A percentile compares a stretch with the other conserved stretches of the same genome.
phyloP scores from a whole-genome alignment of 2,888 invertebrate genomes.

The Trichogramma dendrolimi region DNA sequence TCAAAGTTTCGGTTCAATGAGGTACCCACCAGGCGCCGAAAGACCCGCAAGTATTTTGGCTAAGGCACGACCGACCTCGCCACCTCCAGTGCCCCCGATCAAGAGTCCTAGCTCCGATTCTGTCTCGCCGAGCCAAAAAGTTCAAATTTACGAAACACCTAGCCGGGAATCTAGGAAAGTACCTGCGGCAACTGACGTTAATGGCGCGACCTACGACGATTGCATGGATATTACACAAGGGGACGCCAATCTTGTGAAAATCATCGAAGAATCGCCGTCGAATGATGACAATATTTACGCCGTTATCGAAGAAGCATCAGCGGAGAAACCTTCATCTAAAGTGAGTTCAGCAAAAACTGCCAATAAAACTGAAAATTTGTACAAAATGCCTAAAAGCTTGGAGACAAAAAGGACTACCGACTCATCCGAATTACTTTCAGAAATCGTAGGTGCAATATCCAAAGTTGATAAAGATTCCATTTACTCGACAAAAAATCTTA shows the following conservation, averaged over 20 bases:
- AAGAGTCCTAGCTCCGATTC: slow-evolving; percentile 50
- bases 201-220: slow-evolving; percentile 67
- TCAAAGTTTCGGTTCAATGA: slow-evolving; percentile 79
- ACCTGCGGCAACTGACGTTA: slow-evolving; percentile 38
- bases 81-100: slow-evolving; percentile 67
- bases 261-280: slow-evolving; percentile 60
- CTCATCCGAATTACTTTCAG: slow-evolving; percentile 74
- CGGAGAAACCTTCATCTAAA: slow-evolving; percentile 42
- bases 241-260: slow-evolving; percentile 60
- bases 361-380: slow-evolving; percentile 39
- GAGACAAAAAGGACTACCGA: slow-evolving; percentile 46
- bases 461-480: slow-evolving; percentile 82
- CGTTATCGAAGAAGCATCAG: slow-evolving; percentile 76
- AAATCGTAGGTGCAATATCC: slow-evolving; percentile 84
- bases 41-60: slow-evolving; percentile 73
- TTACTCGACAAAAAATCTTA: slow-evolving; percentile 72
- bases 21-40: slow-evolving; percentile 63
- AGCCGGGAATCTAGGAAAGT: no score
- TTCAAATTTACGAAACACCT: no score
- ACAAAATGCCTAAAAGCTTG: slow-evolving; percentile 55
- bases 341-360: slow-evolving; percentile 42
- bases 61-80: slow-evolving; percentile 68
- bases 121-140: no score
- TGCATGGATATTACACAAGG: slow-evolving; percentile 64
- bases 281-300: slow-evolving; percentile 77